Percentiles rank a stretch among this genome's conserved stretches.
Conservation (phyloP, 2,797 vertebrate genomes). For the Percopsis omiscomaycus region DNA sequence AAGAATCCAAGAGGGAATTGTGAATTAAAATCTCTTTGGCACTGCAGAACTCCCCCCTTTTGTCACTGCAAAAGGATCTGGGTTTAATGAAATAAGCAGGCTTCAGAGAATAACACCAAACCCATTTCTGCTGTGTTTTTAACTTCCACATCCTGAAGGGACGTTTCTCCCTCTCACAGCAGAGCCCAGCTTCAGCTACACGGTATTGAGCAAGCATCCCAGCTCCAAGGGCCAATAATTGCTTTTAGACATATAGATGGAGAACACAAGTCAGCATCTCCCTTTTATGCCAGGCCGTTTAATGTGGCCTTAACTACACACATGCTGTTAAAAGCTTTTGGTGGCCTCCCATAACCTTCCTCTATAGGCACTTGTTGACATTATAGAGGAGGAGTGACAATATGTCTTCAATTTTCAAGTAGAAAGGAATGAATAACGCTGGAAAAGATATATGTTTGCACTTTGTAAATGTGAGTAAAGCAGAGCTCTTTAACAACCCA, state of each 20-base stretch:
- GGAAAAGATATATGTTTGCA: constrained; percentile 27
- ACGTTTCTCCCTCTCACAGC: constrained; percentile 49
- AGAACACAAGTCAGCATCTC: constrained; percentile 63
- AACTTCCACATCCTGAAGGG: constrained; percentile 58
- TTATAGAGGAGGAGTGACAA: constrained; percentile 64
- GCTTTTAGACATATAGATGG: constrained; percentile 71
- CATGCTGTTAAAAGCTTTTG: constrained; percentile 75
- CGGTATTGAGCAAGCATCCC: constrained; percentile 49
- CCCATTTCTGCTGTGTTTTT: constrained; percentile 52
- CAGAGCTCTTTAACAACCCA: constrained; percentile 15
- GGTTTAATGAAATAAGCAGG: constrained; percentile 69
- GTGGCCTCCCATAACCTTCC: constrained; percentile 57
- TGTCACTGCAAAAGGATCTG: constrained; percentile 60
- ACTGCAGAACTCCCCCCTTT: constrained; percentile 51
- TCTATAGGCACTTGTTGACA: constrained; percentile 74
- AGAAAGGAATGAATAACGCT: constrained; percentile 37
- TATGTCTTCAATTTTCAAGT: constrained; percentile 54
- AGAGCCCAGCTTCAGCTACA: constrained; percentile 37
- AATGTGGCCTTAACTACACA: constrained; percentile 67
- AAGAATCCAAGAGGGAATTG: constrained; percentile 59
- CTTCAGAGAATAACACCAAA: constrained; percentile 58
- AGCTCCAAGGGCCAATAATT: constrained; percentile 64
- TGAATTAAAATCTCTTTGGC: constrained; percentile 63
- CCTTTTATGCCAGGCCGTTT: constrained; percentile 60
- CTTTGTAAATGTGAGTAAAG: constrained; percentile 26